phyloP scores from a whole-genome alignment of 2,113 vertebrate species.

The Erythrocercus mccallii region DNA sequence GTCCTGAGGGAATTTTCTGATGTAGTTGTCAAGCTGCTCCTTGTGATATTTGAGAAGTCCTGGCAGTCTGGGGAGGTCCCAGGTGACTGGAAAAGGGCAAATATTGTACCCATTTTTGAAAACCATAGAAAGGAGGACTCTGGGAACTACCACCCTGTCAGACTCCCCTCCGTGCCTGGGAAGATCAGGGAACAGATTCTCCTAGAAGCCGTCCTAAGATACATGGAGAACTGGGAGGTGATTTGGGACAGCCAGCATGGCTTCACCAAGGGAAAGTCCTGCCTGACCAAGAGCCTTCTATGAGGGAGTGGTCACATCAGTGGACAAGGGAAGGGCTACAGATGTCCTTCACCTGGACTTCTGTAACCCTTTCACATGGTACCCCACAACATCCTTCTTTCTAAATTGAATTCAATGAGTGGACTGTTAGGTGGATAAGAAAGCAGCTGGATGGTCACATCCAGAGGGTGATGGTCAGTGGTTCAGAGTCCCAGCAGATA shows the following conservation, averaged over 20 bases:
- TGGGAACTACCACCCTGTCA: background rate
- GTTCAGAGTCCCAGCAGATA: rapidly evolving
- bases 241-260: background rate
- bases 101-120: background rate
- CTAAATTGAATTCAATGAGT: background rate
- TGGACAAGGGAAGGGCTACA: rapidly evolving
- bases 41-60: rapidly evolving
- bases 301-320: background rate
- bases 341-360: background rate
- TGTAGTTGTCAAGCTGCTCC: background rate
- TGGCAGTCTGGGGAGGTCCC: background rate
- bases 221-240: background rate
- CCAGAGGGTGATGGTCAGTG: background rate
- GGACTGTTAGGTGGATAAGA: background rate
- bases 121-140: background rate
- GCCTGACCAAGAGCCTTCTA: background rate
- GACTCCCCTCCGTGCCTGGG: rapidly evolving
- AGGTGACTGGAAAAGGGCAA: background rate
- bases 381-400: no score
- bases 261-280: background rate
- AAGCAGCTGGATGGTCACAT: background rate
- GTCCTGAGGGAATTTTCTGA: background rate
- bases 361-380: background rate
- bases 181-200: background rate
- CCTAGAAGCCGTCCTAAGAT: background rate